Base-by-base conservation (phyloP, 1,140 invertebrate genomes). In the Cepaea nemoralis region DNA sequence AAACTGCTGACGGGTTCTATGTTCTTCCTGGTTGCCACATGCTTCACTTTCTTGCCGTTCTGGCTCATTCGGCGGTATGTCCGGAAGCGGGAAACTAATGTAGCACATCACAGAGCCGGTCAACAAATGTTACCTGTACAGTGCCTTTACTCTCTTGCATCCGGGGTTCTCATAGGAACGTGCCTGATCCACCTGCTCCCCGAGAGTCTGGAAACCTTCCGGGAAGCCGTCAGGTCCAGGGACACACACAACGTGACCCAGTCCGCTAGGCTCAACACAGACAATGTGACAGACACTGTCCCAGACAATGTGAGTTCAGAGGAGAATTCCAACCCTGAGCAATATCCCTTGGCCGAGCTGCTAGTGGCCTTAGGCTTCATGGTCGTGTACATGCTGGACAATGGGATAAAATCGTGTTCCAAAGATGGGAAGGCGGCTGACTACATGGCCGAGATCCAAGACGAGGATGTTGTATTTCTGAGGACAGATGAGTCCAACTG, bases 121-220 rank as follows among this genome's bases (percentile, higher is more conserved):
- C 2, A 35, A 33, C 37, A 71, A 24, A 3, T 39, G 24, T 1
- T 24, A 2, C 6, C 40, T 24, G 37, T 77, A 24, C 37, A 63
- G 19, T 77, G 22, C n/a, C 77, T 78, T 31, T 66, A 78, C 42
- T 67, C 77, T 12, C 37, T 78, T 39, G 77, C 63, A 48, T 78
- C 77, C 35, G 77, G 77, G 24, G 77, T 78, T 19, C 50, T 78
- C 37, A 67, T 78, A 42, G 35, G 63, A 42, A 78, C 63, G 6
- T 78, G 59, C 31, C 35, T 78, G 35, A 10, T 78, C 0, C 19
- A 69, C 39, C 77, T 78, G 3, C 40, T 78, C 0, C 77, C 77
- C 5, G 77, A 78, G 42, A 45, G 59, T n/a, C 16, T 78, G 19
- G 35, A 42, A 24, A 31, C 59, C 24, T 40, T 78, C 31, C 2